Evolutionary conservation across 2,113 vertebrate genomes (phyloP).

Genomic region (Recurvirostra avosetta): DNA sequence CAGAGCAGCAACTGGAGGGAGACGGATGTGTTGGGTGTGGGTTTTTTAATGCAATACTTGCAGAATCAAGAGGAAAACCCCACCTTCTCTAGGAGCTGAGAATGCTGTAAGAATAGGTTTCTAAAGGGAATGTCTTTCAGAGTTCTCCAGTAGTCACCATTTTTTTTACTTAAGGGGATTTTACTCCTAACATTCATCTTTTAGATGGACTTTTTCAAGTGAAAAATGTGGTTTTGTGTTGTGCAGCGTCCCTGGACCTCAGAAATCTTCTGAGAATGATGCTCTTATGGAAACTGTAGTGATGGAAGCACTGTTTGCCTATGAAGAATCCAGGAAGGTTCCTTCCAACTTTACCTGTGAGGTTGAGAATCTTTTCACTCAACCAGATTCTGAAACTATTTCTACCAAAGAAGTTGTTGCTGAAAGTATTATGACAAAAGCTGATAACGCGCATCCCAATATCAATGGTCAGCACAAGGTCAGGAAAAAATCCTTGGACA

Average conservation of each 20-base stretch:
- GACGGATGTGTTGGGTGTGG: background rate
- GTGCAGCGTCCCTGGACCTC: conserved; percentile 43
- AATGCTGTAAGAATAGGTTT: background rate
- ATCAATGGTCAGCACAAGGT: background rate
- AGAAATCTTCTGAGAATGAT: background rate
- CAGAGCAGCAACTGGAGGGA: background rate
- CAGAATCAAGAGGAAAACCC: background rate
- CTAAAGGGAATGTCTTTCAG: background rate
- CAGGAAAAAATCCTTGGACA: background rate
- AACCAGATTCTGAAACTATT: background rate
- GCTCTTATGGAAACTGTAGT: background rate
- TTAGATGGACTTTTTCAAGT: background rate
- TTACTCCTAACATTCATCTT: background rate
- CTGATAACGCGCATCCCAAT: background rate
- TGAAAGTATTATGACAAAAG: background rate
- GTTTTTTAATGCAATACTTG: background rate
- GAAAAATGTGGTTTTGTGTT: background rate
- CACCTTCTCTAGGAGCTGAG: background rate
- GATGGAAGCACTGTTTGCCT: background rate
- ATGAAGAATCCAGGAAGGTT: conserved; percentile 13
- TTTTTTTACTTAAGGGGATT: background rate
- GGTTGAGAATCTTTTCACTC: background rate
- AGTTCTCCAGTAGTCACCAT: background rate
- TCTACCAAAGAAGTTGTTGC: conserved; percentile 65
- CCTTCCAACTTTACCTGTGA: background rate